Percentiles rank a stretch among this genome's conserved stretches.
phyloP scores from a whole-genome alignment of 2,113 vertebrate genomes.

The Gracilinanus agilis region DNA sequence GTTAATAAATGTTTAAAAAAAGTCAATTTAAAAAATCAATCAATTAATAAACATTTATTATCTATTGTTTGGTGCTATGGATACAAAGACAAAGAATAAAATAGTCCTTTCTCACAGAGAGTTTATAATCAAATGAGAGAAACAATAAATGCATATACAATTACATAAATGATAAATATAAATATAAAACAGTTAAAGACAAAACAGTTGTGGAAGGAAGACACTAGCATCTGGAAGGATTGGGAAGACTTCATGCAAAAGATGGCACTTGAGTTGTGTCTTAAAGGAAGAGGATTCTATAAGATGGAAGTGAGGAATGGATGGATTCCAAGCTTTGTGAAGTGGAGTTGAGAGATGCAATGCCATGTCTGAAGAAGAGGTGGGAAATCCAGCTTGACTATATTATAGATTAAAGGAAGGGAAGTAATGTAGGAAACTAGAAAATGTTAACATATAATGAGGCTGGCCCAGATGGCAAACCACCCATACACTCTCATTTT shows the following conservation, averaged over 20 bases:
- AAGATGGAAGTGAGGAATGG: not conserved
- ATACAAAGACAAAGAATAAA: not conserved
- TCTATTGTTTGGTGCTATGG: not conserved
- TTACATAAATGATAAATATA: not conserved
- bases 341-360: not conserved
- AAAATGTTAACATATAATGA: not conserved
- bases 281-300: not conserved
- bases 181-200: not conserved
- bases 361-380: not conserved
- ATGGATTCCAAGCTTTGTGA: not conserved
- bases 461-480: not conserved
- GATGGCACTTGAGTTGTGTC: not conserved
- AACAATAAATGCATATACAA: not conserved
- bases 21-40: too few species aligned
- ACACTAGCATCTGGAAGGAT: not conserved
- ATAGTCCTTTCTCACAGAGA: not conserved
- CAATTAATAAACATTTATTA: constrained; percentile 10
- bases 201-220: not conserved
- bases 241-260: not conserved
- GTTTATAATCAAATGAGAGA: not conserved
- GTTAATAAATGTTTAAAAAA: too few species aligned
- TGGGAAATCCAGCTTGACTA: not conserved
- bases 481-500: not conserved
- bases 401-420: not conserved
- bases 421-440: not conserved